Conservation (phyloP, 2,113 vertebrate genomes). For the Polypterus bichir region DNA sequence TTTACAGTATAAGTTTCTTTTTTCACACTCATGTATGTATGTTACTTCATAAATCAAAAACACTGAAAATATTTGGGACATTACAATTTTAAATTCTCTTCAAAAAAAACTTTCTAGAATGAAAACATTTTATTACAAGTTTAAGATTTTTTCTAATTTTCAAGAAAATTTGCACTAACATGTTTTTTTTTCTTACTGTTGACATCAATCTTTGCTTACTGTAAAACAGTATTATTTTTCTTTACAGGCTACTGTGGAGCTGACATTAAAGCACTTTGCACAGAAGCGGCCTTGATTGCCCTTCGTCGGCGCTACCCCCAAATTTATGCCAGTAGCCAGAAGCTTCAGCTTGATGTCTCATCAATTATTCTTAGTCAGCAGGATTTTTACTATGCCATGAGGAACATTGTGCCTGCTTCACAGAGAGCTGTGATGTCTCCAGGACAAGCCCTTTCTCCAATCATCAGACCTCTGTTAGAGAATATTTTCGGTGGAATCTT, state of each 20-base stretch:
- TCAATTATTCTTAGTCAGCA: slow-evolving; percentile 80
- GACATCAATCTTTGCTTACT: neutral
- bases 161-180: too few species aligned
- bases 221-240: neutral
- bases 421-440: slow-evolving; percentile 80
- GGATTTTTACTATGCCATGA: slow-evolving; percentile 88
- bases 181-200: neutral
- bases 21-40: too few species aligned
- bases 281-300: slow-evolving; percentile 86
- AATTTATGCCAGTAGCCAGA: slow-evolving; percentile 91
- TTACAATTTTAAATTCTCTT: too few species aligned
- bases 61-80: too few species aligned
- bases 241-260: slow-evolving; percentile 88
- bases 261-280: slow-evolving; percentile 98
- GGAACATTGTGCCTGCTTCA: slow-evolving; percentile 85
- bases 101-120: too few species aligned
- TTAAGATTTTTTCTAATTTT: too few species aligned
- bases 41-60: too few species aligned
- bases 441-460: slow-evolving; percentile 73
- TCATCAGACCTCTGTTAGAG: slow-evolving; percentile 75
- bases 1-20: too few species aligned
- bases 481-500: slow-evolving; percentile 63
- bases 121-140: too few species aligned
- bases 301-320: slow-evolving; percentile 89
- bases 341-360: slow-evolving; percentile 80